Conservation (phyloP, 2,888 invertebrate species). For the Tetropium fuscum region DNA sequence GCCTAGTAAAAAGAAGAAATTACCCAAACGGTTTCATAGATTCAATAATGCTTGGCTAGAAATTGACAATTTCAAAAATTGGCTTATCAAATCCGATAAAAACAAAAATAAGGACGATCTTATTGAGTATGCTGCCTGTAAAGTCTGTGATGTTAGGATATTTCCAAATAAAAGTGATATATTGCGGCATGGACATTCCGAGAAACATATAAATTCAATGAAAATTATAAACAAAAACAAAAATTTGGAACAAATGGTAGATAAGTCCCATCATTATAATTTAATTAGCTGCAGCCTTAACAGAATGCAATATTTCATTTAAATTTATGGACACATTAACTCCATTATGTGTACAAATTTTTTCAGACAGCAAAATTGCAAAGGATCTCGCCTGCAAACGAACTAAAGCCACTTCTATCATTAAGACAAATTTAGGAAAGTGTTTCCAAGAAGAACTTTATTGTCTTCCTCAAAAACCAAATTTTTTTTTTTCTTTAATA, state of each 20-base stretch:
- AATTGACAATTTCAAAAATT: neutral
- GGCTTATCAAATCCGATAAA: conserved; percentile 3
- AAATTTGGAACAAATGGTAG: neutral
- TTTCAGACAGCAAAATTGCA: conserved; percentile 30
- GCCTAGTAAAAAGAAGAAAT: too few species aligned
- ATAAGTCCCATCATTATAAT: conserved; percentile 7
- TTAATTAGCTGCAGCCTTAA: conserved; percentile 32
- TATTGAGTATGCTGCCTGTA: conserved; percentile 7
- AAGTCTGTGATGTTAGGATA: neutral
- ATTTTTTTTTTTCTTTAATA: conserved; percentile 18
- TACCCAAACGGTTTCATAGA: neutral
- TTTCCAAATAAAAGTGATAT: conserved; percentile 4
- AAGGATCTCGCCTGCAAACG: conserved; percentile 21
- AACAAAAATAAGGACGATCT: too few species aligned
- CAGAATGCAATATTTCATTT: conserved; percentile 26
- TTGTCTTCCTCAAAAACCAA: conserved; percentile 1
- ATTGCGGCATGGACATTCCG: neutral
- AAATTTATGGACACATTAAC: conserved; percentile 32
- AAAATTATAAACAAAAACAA: conserved; percentile 9
- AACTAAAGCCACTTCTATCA: conserved; percentile 23
- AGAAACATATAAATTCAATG: conserved; percentile 1
- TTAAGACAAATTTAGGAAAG: conserved; percentile 8
- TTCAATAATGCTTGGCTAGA: conserved; percentile 7
- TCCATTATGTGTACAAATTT: conserved; percentile 31
- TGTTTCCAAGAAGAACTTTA: conserved; percentile 17